phyloP scores from a whole-genome alignment of 2,797 vertebrate genomes.

The Mycteria americana region DNA sequence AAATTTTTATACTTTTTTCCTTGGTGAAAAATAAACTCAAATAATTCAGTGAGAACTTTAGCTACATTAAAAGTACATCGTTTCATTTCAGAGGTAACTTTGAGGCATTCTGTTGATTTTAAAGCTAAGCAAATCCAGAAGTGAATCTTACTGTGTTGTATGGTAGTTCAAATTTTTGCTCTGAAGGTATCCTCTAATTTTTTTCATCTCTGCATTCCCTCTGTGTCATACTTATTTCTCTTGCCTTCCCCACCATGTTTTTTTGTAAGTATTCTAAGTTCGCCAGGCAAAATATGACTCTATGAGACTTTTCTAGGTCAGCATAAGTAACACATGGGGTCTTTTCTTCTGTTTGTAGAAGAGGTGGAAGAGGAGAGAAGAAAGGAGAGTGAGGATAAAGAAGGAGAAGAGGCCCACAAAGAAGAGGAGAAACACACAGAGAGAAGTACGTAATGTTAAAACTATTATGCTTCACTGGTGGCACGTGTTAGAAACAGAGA shows the following conservation, averaged over 20 bases:
- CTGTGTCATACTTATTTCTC: not conserved
- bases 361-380: not conserved
- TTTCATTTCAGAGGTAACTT: not conserved
- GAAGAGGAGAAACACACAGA: constrained; percentile 50
- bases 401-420: not conserved
- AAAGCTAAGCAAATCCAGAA: not conserved
- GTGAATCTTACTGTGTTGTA: not conserved
- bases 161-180: not conserved
- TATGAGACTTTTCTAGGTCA: not conserved
- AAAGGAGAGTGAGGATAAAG: not conserved
- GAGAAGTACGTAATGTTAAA: constrained; percentile 40
- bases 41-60: not conserved
- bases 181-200: not conserved
- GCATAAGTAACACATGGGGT: not conserved
- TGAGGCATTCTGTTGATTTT: not conserved
- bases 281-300: not conserved
- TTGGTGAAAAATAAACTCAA: not conserved
- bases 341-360: constrained; percentile 33
- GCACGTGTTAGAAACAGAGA: not conserved
- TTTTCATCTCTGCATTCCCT: not conserved
- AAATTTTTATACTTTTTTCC: not conserved
- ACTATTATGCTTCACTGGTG: not conserved
- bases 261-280: not conserved
- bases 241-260: not conserved
- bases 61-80: not conserved